phyloP scores from a whole-genome alignment of 2,113 vertebrate species.

The Sminthopsis crassicaudata region DNA sequence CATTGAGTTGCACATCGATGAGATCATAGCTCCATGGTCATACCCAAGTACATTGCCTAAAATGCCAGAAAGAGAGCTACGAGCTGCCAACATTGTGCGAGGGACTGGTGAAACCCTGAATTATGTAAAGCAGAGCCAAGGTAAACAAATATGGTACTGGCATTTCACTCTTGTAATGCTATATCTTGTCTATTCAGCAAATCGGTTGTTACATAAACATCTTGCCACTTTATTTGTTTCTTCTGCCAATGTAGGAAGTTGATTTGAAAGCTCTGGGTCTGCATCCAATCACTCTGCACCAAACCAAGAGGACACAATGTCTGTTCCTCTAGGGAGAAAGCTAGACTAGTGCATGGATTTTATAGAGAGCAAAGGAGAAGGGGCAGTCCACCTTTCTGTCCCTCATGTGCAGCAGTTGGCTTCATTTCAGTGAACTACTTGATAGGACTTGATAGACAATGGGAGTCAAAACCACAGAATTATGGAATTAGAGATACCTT shows the following conservation, averaged over 20 bases:
- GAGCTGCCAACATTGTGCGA: not conserved
- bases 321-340: not conserved
- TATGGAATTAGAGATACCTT: too few relatives aligned
- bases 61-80: not conserved
- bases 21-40: not conserved
- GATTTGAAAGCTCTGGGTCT: not conserved
- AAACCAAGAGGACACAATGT: not conserved
- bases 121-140: not conserved
- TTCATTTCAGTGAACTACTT: not conserved
- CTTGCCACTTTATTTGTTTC: not conserved
- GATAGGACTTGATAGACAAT: not conserved
- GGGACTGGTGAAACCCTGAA: not conserved
- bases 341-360: not conserved
- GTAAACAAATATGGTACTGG: not conserved
- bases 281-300: not conserved
- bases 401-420: not conserved
- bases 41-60: not conserved
- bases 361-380: not conserved
- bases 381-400: not conserved
- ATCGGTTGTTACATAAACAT: not conserved
- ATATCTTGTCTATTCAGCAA: slow-evolving; percentile 3
- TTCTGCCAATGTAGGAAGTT: not conserved
- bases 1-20: not conserved
- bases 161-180: not conserved
- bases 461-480: not conserved